Percentiles rank a stretch among this genome's conserved stretches.
Evolutionary conservation across 2,888 invertebrate genomes (phyloP).

Genomic region (Catocala nupta): DNA sequence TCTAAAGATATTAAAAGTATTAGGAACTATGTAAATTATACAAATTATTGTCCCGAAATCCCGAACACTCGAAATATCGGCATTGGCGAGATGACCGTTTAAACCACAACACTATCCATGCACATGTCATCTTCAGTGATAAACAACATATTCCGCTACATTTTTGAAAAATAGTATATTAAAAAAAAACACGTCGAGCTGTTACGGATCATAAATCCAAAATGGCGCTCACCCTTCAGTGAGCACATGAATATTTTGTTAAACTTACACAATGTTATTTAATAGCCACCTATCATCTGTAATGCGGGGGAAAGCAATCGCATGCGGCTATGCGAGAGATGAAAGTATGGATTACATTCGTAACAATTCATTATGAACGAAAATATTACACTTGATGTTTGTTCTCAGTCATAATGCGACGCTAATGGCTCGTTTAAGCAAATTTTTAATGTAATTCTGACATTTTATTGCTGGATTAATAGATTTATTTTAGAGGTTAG

Average conservation of each 20-base stretch:
- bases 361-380: slow-evolving; percentile 42
- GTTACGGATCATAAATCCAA: slow-evolving; percentile 41
- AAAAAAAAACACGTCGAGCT: neutral
- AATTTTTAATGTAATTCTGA: neutral
- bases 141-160: no score
- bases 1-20: no score
- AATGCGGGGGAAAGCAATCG: slow-evolving; percentile 55
- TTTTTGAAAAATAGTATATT: no score
- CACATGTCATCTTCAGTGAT: no score
- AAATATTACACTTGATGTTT: slow-evolving; percentile 30
- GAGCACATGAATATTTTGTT: slow-evolving; percentile 43
- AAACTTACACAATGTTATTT: slow-evolving; percentile 43
- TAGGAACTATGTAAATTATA: no score
- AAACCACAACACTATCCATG: no score
- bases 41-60: no score
- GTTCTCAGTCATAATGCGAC: neutral
- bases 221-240: slow-evolving; percentile 31
- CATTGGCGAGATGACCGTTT: no score
- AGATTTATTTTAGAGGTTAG: neutral
- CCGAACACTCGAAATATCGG: no score
- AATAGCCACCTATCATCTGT: slow-evolving; percentile 43
- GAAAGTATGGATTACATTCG: slow-evolving; percentile 49
- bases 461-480: neutral
- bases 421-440: neutral
- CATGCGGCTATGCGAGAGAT: slow-evolving; percentile 55